Evolutionary conservation across 2,888 invertebrate genomes (phyloP), one percentile per base, ranked within the genome.

Genomic region (Gastrophysa polygoni): DNA sequence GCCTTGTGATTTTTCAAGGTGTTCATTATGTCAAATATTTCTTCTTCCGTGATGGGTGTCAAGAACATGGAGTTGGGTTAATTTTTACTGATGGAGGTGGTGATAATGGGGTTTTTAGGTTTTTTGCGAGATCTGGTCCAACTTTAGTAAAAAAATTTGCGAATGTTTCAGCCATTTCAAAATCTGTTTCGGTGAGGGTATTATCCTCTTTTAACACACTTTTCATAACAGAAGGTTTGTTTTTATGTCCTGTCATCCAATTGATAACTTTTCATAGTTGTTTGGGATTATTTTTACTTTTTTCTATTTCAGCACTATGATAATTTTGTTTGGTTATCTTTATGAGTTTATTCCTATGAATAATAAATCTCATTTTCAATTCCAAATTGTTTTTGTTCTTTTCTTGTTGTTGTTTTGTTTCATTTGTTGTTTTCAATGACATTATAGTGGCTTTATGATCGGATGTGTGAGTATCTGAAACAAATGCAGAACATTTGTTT

Each of bases 381-480:
- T 43, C 43, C 16, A 43, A 4, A 16, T 43, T 43, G 43, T n/a
- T n/a, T 5, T 43, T 16, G 5, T 16, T 43, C 4, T 8, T 43
- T 43, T 4, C 5, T 43, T 7, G 5, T n/a, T 11, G n/a, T 43
- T 43, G n/a, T 32, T 8, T 32, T 8, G 32, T 32, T 32, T 32
- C 10, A 10, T 32, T 32, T 6, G 32, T 10, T 6, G 10, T 32
- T 32, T 32, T 32, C 32, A 32, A 8, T 14, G 43, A n/a, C 43
- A 8, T n/a, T 47, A 18, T 20, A 20, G 21, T 47, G 18, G 47
- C 47, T 11, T 20, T 47, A 47, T 47, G 47, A 17, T 18, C 47
- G 47, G 47, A 47, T 47, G 24, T 47, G 20, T 47, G 47, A 47
- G n/a, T 47, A 47, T 47, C 47, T 47, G n/a, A 47, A 47, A 47